These are phyloP conservation scores for Proteles cristata DNA, from an alignment of 2,113 vertebrate genomes.

Conservation along the genomic window DNA sequence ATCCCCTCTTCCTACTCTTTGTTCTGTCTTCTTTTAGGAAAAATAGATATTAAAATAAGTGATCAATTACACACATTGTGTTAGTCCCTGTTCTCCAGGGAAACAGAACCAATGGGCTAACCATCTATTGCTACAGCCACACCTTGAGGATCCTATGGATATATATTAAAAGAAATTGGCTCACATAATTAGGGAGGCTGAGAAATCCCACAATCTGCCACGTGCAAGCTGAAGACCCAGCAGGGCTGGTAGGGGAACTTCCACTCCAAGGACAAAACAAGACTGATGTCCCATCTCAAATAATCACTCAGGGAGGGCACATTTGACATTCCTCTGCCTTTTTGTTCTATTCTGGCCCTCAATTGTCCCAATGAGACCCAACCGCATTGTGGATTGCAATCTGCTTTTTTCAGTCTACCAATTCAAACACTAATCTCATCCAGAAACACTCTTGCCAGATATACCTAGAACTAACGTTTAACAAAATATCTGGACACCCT, in stretches of 20 bases:
- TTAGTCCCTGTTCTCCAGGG: neutral
- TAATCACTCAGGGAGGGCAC: neutral
- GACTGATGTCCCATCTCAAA: neutral
- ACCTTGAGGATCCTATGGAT: neutral
- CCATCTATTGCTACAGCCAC: neutral
- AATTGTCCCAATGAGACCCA: neutral
- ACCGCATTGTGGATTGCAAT: neutral
- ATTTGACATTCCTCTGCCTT: neutral
- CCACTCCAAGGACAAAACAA: neutral
- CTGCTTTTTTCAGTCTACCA: neutral
- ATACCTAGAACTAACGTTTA: neutral
- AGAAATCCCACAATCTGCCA: neutral
- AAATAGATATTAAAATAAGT: neutral
- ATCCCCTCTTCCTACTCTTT: neutral
- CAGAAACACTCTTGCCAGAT: neutral
- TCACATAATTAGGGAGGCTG: neutral
- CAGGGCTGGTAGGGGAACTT: neutral
- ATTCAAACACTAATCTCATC: neutral
- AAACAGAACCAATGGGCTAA: neutral
- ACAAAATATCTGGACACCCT: neutral
- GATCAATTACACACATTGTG: neutral
- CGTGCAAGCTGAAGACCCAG: neutral
- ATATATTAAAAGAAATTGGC: too few species aligned
- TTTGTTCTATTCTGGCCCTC: neutral
- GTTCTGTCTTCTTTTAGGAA: neutral